A percentile compares a stretch with the other conserved stretches of the same genome.
phyloP scores from a whole-genome alignment of 2,113 vertebrate species.

The Cervus canadensis region DNA sequence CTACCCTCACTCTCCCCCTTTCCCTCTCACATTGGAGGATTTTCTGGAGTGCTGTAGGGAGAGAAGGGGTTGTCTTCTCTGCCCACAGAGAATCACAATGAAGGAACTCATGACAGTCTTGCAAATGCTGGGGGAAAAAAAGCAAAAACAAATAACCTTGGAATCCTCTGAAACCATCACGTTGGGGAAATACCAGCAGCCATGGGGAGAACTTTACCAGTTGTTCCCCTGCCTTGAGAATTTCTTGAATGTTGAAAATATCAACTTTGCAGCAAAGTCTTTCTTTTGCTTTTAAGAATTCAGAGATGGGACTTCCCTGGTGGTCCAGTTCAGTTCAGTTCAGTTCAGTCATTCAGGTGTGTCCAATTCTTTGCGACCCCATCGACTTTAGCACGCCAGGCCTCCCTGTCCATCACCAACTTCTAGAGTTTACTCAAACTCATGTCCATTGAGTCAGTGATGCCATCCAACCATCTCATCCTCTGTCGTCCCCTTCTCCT shows the following conservation, averaged over 20 bases:
- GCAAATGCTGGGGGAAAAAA: not conserved
- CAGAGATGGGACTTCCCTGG: not conserved
- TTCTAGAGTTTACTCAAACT: not conserved
- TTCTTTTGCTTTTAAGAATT: not conserved
- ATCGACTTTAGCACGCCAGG: not conserved
- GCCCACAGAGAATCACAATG: too few species aligned
- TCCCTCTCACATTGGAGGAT: too few species aligned
- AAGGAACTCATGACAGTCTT: not conserved
- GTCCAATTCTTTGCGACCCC: not conserved
- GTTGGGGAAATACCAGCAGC: not conserved
- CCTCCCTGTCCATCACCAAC: not conserved
- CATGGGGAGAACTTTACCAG: not conserved
- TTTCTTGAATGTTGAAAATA: not conserved
- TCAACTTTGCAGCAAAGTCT: not conserved
- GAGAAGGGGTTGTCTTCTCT: not conserved
- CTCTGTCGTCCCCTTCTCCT: not conserved
- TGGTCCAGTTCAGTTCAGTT: not conserved
- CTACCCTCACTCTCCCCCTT: fast-evolving
- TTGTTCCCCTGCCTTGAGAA: not conserved
- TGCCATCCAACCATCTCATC: not conserved
- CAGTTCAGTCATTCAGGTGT: not conserved
- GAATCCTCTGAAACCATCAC: not conserved
- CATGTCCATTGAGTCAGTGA: not conserved
- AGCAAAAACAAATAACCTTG: not conserved
- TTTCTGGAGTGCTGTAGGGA: not conserved